Evolutionary conservation across 2,113 vertebrate species (phyloP).

Genomic region (Thryonomys swinderianus): DNA sequence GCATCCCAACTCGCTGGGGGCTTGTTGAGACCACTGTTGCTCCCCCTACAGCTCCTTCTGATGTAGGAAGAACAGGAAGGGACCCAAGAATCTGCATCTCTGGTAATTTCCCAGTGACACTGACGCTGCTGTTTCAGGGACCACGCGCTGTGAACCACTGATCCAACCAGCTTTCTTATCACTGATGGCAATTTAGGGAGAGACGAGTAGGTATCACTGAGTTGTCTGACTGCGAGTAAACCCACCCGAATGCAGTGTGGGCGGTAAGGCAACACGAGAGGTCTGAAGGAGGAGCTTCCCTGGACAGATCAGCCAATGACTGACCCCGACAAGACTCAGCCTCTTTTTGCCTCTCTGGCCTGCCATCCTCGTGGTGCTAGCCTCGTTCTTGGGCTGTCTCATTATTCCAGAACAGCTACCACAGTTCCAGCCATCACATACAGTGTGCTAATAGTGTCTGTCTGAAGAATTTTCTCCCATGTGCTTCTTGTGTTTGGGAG

Average conservation of each 20-base stretch:
- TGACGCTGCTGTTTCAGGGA: too few relatives aligned
- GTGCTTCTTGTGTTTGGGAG: background rate
- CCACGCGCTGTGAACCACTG: background rate
- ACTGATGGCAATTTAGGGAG: background rate
- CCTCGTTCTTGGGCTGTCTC: background rate
- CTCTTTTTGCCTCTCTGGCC: background rate
- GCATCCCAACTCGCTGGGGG: background rate
- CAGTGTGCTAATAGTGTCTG: background rate
- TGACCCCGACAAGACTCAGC: background rate
- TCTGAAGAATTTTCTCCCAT: background rate
- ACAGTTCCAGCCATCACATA: background rate
- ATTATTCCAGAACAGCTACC: background rate
- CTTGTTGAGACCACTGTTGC: background rate
- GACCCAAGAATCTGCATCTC: too few relatives aligned
- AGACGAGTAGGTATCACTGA: too few relatives aligned
- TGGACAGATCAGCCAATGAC: background rate
- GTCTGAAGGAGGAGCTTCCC: background rate
- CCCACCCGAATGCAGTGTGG: background rate
- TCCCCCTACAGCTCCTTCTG: background rate
- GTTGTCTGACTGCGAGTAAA: background rate
- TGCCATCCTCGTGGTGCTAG: too few relatives aligned
- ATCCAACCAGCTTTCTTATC: background rate
- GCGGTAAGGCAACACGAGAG: background rate
- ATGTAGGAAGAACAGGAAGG: background rate
- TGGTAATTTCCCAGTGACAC: too few relatives aligned